These are phyloP conservation scores for Bactericera cockerelli DNA, from an alignment of 1,140 invertebrate genomes.

Conservation along the genomic window DNA sequence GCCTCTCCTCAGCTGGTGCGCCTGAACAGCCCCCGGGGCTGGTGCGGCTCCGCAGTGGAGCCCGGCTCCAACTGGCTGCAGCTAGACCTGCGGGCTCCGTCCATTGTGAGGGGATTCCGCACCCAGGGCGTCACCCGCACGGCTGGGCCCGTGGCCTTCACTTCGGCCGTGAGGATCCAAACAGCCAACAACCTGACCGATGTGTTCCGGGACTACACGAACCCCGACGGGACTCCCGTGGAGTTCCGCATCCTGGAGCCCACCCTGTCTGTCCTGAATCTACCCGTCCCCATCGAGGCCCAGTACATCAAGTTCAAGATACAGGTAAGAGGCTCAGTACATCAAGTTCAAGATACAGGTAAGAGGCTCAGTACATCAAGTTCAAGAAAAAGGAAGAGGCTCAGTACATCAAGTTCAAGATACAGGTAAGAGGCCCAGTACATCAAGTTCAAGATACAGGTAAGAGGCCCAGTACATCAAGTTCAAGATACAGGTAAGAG, in stretches of 20 bases:
- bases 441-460: constrained; percentile 68
- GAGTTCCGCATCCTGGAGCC: constrained; percentile 78
- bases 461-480: constrained; percentile 58
- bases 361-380: constrained; percentile 58
- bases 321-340: constrained; percentile 54
- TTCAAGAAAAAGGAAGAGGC: constrained; percentile 77
- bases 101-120: constrained; percentile 73
- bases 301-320: constrained; percentile 76
- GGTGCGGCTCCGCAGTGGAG: constrained; percentile 75
- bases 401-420: constrained; percentile 69
- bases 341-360: constrained; percentile 68
- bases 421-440: constrained; percentile 60
- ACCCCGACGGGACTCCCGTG: constrained; percentile 80
- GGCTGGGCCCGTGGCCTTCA: constrained; percentile 67
- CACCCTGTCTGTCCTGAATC: constrained; percentile 70
- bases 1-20: constrained; percentile 46
- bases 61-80: constrained; percentile 75
- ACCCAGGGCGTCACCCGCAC: constrained; percentile 67
- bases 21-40: constrained; percentile 63
- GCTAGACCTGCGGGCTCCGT: constrained; percentile 77
- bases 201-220: constrained; percentile 76
- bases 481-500: constrained; percentile 71
- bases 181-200: constrained; percentile 81
- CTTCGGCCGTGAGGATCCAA: constrained; percentile 69
- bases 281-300: constrained; percentile 82